phyloP scores from a whole-genome alignment of 2,113 vertebrate genomes.

The Callorhinus ursinus region DNA sequence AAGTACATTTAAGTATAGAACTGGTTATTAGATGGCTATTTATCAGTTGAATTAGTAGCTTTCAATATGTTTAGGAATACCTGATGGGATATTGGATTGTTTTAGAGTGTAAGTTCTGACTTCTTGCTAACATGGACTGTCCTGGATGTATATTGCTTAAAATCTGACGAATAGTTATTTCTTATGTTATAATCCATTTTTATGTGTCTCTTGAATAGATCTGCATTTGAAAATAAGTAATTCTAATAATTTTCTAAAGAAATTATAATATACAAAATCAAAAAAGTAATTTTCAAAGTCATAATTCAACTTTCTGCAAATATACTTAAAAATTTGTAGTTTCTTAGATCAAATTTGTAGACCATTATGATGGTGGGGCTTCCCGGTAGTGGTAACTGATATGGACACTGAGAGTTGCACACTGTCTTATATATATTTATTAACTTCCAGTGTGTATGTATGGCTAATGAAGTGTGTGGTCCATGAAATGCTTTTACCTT shows the following conservation, averaged over 20 bases:
- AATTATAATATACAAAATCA: neutral
- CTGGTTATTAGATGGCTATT: neutral
- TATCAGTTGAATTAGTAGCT: neutral
- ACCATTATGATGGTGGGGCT: neutral
- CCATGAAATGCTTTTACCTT: neutral
- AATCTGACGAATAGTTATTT: neutral
- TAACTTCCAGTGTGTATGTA: neutral
- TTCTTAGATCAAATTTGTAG: neutral
- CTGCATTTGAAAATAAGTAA: neutral
- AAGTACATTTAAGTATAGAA: neutral
- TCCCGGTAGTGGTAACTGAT: neutral
- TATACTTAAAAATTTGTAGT: neutral
- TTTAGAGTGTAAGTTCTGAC: neutral
- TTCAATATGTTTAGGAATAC: neutral
- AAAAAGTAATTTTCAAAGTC: neutral
- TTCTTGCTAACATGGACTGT: neutral
- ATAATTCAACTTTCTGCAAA: neutral
- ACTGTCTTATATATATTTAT: neutral
- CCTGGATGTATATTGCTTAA: neutral
- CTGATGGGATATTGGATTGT: neutral
- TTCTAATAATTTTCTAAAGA: slow-evolving; percentile 1
- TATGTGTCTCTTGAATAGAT: neutral
- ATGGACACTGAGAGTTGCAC: neutral
- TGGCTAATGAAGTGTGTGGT: neutral
- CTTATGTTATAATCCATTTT: neutral